These are phyloP conservation scores for Drosophila histrio DNA, from an alignment of 2,888 invertebrate genomes.

Conservation along the genomic window DNA sequence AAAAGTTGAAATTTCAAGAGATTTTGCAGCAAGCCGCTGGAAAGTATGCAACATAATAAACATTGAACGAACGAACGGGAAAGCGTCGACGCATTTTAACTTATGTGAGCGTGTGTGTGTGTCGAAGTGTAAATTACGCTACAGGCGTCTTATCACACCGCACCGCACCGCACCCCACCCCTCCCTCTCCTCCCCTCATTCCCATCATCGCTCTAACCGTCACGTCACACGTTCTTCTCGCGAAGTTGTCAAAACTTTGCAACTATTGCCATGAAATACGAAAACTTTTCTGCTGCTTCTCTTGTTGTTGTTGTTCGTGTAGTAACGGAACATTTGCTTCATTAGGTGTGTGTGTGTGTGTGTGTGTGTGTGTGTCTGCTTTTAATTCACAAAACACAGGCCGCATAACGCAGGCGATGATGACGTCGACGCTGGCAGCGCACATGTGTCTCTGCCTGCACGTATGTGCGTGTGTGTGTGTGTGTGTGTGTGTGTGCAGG, in stretches of 20 bases:
- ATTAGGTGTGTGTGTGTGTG: slow-evolving; percentile 45
- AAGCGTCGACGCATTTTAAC: slow-evolving; percentile 1
- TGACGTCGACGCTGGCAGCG: slow-evolving; percentile 33
- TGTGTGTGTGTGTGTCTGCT: slow-evolving; percentile 18
- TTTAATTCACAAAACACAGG: slow-evolving; percentile 58
- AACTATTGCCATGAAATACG: slow-evolving; percentile 62
- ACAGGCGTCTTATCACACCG: slow-evolving; percentile 31
- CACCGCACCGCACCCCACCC: neutral
- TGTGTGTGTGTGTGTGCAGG: neutral
- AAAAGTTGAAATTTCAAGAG: neutral
- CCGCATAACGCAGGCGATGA: slow-evolving; percentile 15
- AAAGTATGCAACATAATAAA: slow-evolving; percentile 35
- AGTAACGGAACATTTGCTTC: slow-evolving; percentile 59
- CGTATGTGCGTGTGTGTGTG: neutral
- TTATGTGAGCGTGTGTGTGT: slow-evolving; percentile 12
- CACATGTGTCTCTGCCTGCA: slow-evolving; percentile 23
- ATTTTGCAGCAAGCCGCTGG: slow-evolving; percentile 1
- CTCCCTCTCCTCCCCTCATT: neutral
- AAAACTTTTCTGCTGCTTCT: slow-evolving; percentile 45
- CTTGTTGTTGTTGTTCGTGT: slow-evolving; percentile 31
- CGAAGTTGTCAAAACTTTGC: slow-evolving; percentile 50
- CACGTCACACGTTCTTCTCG: slow-evolving; percentile 8
- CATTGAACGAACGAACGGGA: slow-evolving; percentile 6
- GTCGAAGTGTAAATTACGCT: slow-evolving; percentile 46
- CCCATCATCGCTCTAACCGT: neutral